These are phyloP conservation scores for Slavum lentiscoides DNA, from an alignment of 2,888 invertebrate species.

Conservation along the genomic window DNA sequence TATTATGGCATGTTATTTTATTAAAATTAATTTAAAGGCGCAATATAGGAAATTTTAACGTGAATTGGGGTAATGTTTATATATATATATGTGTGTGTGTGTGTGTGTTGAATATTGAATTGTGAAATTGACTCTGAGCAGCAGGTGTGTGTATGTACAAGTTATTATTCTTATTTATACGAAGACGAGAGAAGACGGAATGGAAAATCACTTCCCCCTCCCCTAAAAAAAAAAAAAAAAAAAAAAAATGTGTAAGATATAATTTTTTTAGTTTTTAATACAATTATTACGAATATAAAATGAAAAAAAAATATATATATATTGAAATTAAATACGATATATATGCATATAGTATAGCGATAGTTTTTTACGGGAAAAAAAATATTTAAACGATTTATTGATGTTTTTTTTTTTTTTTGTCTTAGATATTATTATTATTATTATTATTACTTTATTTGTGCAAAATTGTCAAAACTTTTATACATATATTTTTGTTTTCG, in stretches of 20 bases:
- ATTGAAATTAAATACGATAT: constrained; percentile 29
- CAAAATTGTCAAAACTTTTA: too few species aligned
- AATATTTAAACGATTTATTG: too few species aligned
- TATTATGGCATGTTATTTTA: constrained; percentile 1
- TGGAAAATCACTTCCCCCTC: constrained; percentile 20
- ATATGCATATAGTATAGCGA: constrained; percentile 18
- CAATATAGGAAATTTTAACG: constrained; percentile 30
- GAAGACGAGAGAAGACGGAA: constrained; percentile 7
- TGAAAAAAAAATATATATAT: constrained; percentile 30
- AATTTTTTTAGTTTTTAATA: not conserved
- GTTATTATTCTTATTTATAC: not conserved
- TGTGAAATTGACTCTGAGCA: constrained; percentile 25
- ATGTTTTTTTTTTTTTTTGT: too few species aligned
- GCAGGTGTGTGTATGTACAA: not conserved
- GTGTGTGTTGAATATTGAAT: not conserved
- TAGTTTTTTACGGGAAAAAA: too few species aligned
- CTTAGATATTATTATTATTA: too few species aligned
- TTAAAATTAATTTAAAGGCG: not conserved
- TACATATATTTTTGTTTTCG: too few species aligned
- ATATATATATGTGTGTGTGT: not conserved
- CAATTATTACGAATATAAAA: constrained; percentile 19
- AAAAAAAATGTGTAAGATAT: constrained; percentile 13
- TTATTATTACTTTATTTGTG: too few species aligned
- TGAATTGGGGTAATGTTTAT: constrained; percentile 32
- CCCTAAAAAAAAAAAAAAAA: too few species aligned